A percentile compares a stretch with the other conserved stretches of the same genome.
These are phyloP conservation scores for Pollicipes pollicipes DNA, from an alignment of 1,140 invertebrate species.

Conservation along the genomic window DNA sequence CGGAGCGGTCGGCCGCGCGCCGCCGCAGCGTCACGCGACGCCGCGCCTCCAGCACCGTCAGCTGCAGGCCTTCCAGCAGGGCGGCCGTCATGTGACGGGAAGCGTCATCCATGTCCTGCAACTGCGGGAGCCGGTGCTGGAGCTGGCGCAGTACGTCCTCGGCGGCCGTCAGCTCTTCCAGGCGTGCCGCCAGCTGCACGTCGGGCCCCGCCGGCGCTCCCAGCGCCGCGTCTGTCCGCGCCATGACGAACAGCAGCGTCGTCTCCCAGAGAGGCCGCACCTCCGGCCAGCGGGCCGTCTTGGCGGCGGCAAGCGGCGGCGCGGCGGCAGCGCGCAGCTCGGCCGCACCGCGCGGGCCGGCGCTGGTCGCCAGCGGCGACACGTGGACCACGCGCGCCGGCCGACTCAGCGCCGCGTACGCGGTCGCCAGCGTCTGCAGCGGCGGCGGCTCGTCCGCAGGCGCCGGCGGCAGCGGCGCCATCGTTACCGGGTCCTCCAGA, in stretches of 20 bases:
- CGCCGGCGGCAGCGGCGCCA: neutral
- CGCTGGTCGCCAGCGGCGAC: neutral
- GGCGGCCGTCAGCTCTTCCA: neutral
- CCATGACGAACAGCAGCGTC: neutral
- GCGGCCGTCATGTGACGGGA: no score
- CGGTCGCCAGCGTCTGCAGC: neutral
- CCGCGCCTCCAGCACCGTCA: neutral
- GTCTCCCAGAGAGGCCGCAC: neutral
- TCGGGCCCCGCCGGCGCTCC: neutral
- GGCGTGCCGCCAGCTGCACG: neutral
- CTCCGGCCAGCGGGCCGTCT: neutral
- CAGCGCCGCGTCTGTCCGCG: neutral
- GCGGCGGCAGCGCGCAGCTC: neutral
- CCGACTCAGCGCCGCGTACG: neutral
- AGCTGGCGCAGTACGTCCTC: neutral
- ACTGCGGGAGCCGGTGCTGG: neutral
- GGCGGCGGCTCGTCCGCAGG: neutral
- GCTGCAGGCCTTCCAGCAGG: neutral
- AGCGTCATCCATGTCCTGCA: neutral
- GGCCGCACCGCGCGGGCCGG: no score
- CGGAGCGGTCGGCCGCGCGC: neutral
- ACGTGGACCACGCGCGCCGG: neutral
- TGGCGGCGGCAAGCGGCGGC: neutral
- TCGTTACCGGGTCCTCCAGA: neutral
- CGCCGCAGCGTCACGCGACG: neutral